phyloP scores from a whole-genome alignment of 2,888 invertebrate species.

The Pyrocoelia pectoralis region DNA sequence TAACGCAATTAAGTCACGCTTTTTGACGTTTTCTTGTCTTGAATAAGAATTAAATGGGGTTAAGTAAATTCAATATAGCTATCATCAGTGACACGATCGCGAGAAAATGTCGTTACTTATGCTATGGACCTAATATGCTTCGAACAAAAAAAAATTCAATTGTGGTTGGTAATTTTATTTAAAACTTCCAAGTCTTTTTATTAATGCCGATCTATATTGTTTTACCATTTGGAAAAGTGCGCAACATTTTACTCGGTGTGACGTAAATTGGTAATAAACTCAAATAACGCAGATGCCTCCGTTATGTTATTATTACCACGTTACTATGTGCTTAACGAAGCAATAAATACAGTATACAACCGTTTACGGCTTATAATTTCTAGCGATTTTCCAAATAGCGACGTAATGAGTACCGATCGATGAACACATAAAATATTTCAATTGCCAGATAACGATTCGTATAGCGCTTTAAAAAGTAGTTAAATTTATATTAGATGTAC shows the following conservation, averaged over 20 bases:
- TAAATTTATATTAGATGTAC: not conserved
- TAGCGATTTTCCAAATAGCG: conserved; percentile 24
- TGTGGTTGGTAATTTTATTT: not conserved
- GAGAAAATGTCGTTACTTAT: not conserved
- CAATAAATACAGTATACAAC: conserved; percentile 31
- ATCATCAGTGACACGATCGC: not conserved
- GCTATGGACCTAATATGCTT: not conserved
- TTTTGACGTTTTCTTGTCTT: conserved; percentile 16
- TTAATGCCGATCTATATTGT: not conserved
- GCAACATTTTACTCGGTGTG: conserved; percentile 13
- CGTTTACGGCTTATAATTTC: conserved; percentile 31
- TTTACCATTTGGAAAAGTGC: conserved; percentile 10
- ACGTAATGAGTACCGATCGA: conserved; percentile 24
- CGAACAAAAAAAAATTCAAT: not conserved
- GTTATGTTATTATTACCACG: conserved; percentile 28
- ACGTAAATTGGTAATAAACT: conserved; percentile 28
- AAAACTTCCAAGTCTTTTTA: not conserved
- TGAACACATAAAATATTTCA: conserved; percentile 20
- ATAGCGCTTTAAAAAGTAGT: conserved; percentile 5
- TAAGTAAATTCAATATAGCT: not conserved
- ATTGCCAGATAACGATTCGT: conserved; percentile 11
- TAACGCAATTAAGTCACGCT: conserved; percentile 14
- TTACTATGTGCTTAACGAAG: conserved; percentile 29
- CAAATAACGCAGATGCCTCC: conserved; percentile 18
- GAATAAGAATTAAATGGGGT: conserved; percentile 22